phyloP scores from a whole-genome alignment of 2,113 vertebrate species.

The Amphiprion percula region DNA sequence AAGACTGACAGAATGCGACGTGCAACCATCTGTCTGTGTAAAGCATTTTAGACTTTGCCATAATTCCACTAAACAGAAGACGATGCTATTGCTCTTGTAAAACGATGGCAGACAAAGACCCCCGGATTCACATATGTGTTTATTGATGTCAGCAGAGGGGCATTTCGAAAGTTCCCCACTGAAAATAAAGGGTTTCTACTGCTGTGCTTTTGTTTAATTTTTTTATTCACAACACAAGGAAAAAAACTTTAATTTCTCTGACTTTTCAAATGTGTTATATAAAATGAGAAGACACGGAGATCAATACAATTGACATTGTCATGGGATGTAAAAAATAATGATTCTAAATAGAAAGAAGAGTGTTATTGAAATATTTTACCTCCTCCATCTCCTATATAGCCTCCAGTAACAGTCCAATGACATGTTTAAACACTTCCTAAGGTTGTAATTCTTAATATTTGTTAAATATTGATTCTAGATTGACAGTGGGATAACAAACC shows the following conservation, averaged over 20 bases:
- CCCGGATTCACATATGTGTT: slow-evolving; percentile 15
- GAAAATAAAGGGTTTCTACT: background rate
- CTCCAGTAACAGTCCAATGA: slow-evolving; percentile 16
- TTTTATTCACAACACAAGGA: background rate
- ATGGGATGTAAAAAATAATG: slow-evolving; percentile 11
- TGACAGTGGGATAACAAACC: slow-evolving; percentile 19
- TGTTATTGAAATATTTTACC: slow-evolving; percentile 26
- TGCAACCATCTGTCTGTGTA: slow-evolving; percentile 23
- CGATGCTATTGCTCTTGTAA: slow-evolving; percentile 35
- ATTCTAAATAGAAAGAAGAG: background rate
- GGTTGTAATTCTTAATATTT: slow-evolving; percentile 46
- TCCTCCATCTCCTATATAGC: background rate
- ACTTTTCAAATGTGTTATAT: background rate
- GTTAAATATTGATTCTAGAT: slow-evolving; percentile 43
- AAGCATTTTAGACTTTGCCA: slow-evolving; percentile 14
- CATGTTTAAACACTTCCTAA: slow-evolving; percentile 21
- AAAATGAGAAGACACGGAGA: background rate
- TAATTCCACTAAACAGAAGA: slow-evolving; percentile 49
- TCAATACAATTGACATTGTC: background rate
- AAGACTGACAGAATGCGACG: slow-evolving; percentile 47
- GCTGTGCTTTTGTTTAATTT: background rate
- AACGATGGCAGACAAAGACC: slow-evolving; percentile 40
- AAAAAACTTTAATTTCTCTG: background rate
- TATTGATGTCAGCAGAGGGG: background rate
- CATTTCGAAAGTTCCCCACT: background rate